phyloP scores from a whole-genome alignment of 2,888 invertebrate species.

The Tachina grossa region DNA sequence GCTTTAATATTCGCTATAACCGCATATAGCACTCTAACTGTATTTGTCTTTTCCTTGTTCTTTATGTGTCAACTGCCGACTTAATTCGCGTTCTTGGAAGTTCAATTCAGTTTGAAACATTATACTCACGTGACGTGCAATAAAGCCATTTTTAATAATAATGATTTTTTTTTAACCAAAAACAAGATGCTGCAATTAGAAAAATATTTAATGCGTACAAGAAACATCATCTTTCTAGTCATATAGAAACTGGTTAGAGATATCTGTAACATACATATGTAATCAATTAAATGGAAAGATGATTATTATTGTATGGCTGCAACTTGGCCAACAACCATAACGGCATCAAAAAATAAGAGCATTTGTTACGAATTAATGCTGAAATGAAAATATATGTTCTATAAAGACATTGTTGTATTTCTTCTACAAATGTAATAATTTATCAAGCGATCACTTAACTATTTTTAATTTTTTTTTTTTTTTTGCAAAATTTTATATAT shows the following conservation, averaged over 20 bases:
- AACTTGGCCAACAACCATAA: slow-evolving; percentile 37
- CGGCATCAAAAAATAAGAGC: slow-evolving; percentile 22
- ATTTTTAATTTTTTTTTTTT: slow-evolving; percentile 18
- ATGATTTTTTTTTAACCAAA: not conserved
- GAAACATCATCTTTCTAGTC: slow-evolving; percentile 18
- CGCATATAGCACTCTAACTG: not conserved
- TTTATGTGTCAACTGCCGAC: not conserved
- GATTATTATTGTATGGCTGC: slow-evolving; percentile 29
- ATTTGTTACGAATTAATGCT: slow-evolving; percentile 35
- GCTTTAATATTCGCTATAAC: not conserved
- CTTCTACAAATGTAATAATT: slow-evolving; percentile 43
- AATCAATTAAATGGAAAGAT: slow-evolving; percentile 20
- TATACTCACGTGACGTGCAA: slow-evolving; percentile 7
- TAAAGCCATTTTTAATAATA: not conserved
- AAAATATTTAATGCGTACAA: slow-evolving; percentile 8
- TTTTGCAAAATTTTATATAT: not conserved
- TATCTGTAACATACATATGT: slow-evolving; percentile 39
- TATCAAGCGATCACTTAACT: slow-evolving; percentile 62
- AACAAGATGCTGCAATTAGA: slow-evolving; percentile 16
- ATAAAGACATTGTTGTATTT: slow-evolving; percentile 17
- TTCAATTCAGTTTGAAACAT: slow-evolving; percentile 31
- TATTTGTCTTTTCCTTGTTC: slow-evolving; percentile 19
- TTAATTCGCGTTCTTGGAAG: not conserved
- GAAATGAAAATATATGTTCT: slow-evolving; percentile 22
- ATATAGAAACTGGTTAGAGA: slow-evolving; percentile 31